Evolutionary conservation across 2,888 invertebrate genomes (phyloP).

Genomic region (Dysmachus trigonus): DNA sequence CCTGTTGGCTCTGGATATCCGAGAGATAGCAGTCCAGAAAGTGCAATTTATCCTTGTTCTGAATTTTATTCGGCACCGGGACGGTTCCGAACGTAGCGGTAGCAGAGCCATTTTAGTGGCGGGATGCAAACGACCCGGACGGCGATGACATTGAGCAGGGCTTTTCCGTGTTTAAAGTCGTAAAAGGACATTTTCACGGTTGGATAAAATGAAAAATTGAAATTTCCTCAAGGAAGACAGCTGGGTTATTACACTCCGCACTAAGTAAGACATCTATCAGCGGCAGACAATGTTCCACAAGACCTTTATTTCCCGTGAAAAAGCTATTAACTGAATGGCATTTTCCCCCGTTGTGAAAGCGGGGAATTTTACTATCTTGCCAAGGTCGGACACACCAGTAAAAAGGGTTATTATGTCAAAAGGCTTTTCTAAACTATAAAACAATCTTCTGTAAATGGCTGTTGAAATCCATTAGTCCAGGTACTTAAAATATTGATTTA

Average conservation of each 20-base stretch:
- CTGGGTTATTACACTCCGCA: neutral
- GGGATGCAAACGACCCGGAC: neutral
- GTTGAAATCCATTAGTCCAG: neutral
- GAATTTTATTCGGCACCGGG: neutral
- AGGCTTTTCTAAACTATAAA: neutral
- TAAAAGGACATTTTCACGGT: neutral
- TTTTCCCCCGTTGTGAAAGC: neutral
- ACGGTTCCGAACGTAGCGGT: neutral
- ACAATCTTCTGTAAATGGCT: neutral
- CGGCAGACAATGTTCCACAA: neutral
- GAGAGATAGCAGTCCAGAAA: neutral
- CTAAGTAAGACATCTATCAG: slow-evolving; percentile 1
- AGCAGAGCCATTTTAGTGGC: neutral
- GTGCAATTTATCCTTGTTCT: slow-evolving; percentile 10
- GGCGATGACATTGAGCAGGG: neutral
- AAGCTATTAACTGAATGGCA: neutral
- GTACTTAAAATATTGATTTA: neutral
- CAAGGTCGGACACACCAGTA: neutral
- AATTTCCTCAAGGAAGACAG: neutral
- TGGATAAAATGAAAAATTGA: neutral
- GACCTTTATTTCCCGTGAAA: neutral
- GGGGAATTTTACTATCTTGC: neutral
- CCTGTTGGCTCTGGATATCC: neutral
- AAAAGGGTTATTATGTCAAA: neutral
- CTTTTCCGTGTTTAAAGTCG: neutral